Evolutionary conservation across 2,113 vertebrate genomes (phyloP).

Genomic region (Sebastes fasciatus): DNA sequence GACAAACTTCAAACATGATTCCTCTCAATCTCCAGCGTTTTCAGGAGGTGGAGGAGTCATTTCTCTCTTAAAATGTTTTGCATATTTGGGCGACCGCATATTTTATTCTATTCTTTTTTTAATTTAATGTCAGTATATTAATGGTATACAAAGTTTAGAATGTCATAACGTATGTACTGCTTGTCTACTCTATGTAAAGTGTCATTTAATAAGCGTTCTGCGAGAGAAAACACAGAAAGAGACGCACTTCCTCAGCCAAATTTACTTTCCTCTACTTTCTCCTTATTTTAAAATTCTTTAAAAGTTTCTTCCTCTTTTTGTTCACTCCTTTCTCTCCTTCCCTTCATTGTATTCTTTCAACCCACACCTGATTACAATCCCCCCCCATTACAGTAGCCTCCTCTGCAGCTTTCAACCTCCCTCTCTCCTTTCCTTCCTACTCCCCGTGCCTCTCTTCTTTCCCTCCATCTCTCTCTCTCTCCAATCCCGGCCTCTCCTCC

Average conservation of each 20-base stretch:
- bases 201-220: background rate
- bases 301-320: background rate
- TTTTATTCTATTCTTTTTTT: background rate
- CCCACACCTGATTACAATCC: background rate
- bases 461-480: background rate
- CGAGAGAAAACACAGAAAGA: background rate
- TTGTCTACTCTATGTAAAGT: background rate
- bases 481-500: slow-evolving; percentile 34
- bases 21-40: background rate
- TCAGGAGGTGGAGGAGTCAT: background rate
- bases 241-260: background rate
- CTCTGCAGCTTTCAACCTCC: slow-evolving; percentile 4
- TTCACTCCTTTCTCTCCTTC: background rate
- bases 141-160: background rate
- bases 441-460: slow-evolving; percentile 6
- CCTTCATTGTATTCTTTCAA: background rate
- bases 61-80: background rate
- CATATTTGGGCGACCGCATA: background rate
- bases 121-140: background rate
- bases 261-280: background rate
- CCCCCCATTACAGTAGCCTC: background rate
- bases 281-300: background rate
- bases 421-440: background rate
- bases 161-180: background rate
- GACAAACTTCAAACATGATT: background rate